Evolutionary conservation across 2,797 vertebrate genomes (phyloP), one percentile per base, ranked within the genome.

Genomic region (Schizopygopsis malacanthus): DNA sequence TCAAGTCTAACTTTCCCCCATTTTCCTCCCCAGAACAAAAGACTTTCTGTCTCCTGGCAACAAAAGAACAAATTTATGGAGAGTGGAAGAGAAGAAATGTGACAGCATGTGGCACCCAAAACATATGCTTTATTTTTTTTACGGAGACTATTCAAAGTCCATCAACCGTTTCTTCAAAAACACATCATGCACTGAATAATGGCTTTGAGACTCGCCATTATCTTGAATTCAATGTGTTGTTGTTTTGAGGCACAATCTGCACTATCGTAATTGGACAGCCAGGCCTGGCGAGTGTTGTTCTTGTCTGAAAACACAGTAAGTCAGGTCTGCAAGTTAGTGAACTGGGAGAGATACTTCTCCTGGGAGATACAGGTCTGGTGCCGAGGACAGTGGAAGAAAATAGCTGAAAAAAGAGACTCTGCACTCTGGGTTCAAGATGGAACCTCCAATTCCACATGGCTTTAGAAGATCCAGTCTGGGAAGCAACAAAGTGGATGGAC

Each of bases 331-430:
- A 92, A 92, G 69, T 85, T 88, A 87, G 59, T 85, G 85, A 87
- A 89, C 90, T 92, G 92, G 91, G 93, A 94, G 87, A 86, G 78
- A 90, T 80, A 79, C 87, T 90, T 90, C 92, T 90, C 88, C 83
- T 92, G 90, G 89, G 87, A 87, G 79, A 88, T 90, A 81, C 80
- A 87, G 88, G 91, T 89, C 85, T 87, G 89, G 86, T 82, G 87
- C 87, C 80, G 81, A 87, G 56, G 85, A 88, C 86, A 82, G 89
- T 90, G 90, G 89, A 90, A 92, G 87, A 86, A 90, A 91, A 20
- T 90, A 88, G 88, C 91, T 88, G 28, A 77, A 79, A 67, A 70
- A 86, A 86, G 67, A 88, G 92, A 92, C 78, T 92, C 78, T 92
- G 91, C 88, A 89, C 90, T 90, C 73, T 88, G 90, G 87, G 92